Conservation (phyloP, 2,113 vertebrate species). For the Monopterus albus region DNA sequence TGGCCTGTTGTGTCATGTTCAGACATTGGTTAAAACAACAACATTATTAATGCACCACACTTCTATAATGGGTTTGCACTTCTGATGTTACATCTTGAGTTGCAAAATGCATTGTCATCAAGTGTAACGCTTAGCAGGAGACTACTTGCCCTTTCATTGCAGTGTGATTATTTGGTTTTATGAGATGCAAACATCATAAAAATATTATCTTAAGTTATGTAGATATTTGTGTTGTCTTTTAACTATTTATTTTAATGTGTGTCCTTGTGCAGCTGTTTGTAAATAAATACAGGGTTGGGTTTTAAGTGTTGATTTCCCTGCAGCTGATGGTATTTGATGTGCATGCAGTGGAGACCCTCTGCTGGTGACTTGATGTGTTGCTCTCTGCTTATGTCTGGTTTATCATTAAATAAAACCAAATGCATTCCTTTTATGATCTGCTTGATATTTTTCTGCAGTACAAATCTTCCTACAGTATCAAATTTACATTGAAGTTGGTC, state of each 20-base stretch:
- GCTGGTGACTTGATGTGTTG: constrained; percentile 66
- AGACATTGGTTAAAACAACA: not conserved
- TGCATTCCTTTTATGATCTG: constrained; percentile 69
- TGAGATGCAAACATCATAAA: constrained; percentile 52
- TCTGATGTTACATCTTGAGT: constrained; percentile 31
- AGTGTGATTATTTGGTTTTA: constrained; percentile 49
- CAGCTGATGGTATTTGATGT: constrained; percentile 48
- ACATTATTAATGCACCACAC: constrained; percentile 8
- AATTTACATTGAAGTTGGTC: not conserved
- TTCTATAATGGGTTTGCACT: constrained; percentile 58
- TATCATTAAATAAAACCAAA: constrained; percentile 72
- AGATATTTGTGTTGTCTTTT: constrained; percentile 70
- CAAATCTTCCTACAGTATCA: not conserved
- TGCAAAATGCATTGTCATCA: constrained; percentile 16
- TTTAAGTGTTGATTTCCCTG: constrained; percentile 40
- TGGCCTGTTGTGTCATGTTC: constrained; percentile 13
- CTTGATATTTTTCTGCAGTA: constrained; percentile 18
- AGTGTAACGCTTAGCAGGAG: constrained; percentile 24
- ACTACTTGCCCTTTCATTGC: constrained; percentile 48
- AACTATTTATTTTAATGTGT: constrained; percentile 94
- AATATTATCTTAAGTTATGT: constrained; percentile 86
- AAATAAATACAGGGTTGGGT: constrained; percentile 65
- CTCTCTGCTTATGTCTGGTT: constrained; percentile 56
- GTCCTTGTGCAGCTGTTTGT: constrained; percentile 85
- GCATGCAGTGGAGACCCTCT: constrained; percentile 66